These are phyloP conservation scores for Acipenser ruthenus DNA, from an alignment of 2,797 vertebrate genomes.

Conservation along the genomic window DNA sequence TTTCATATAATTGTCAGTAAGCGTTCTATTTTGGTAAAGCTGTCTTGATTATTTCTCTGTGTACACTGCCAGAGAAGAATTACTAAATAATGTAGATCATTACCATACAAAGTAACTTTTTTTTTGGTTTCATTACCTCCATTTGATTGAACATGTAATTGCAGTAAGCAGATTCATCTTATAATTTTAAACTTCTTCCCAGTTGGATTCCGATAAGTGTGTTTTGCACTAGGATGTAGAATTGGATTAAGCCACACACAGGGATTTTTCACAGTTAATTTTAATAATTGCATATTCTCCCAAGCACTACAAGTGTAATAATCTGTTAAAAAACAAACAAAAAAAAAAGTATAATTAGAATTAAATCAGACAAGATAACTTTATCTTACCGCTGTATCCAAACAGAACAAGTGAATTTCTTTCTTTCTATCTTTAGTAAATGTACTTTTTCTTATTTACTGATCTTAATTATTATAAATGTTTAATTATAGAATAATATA, in stretches of 20 bases:
- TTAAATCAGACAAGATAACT: constrained; percentile 1
- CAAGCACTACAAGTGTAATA: constrained; percentile 11
- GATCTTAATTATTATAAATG: constrained; percentile 11
- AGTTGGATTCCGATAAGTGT: constrained; percentile 7
- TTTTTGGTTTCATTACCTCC: constrained; percentile 7
- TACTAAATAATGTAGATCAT: background rate
- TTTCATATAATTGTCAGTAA: background rate
- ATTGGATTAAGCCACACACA: constrained; percentile 12
- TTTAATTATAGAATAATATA: constrained; percentile 22
- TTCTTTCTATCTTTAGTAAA: constrained; percentile 20
- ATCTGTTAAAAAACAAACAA: constrained; percentile 9
- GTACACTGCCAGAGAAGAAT: background rate
- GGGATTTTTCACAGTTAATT: constrained; percentile 15
- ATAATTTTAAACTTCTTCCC: constrained; percentile 10
- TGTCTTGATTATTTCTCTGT: background rate
- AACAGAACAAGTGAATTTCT: constrained; percentile 1
- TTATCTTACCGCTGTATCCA: constrained; percentile 5
- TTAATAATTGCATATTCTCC: constrained; percentile 12
- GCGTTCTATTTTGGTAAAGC: background rate
- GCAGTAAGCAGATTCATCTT: constrained; percentile 12
- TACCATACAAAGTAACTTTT: background rate
- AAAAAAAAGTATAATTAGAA: constrained; percentile 12
- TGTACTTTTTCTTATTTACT: constrained; percentile 13
- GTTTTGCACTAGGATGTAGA: constrained; percentile 10
- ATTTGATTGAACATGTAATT: constrained; percentile 16